Evolutionary conservation across 2,797 vertebrate genomes (phyloP).

Genomic region (Hephaestus fuliginosus): DNA sequence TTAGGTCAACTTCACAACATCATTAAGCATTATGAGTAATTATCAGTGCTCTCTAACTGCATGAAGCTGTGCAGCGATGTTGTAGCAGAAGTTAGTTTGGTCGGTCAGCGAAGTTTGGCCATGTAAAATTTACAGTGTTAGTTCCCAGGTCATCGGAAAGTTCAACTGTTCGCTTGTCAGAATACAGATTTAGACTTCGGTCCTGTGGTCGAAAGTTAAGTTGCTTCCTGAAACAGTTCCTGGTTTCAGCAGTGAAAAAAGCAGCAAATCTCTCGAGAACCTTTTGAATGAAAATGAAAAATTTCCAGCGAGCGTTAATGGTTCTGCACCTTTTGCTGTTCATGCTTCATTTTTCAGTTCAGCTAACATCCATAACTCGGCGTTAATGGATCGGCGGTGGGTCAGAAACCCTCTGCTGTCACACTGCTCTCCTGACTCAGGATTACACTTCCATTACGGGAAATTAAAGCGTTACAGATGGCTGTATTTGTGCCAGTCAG

Average conservation of each 20-base stretch:
- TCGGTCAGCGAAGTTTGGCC: too few relatives aligned
- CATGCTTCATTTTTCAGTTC: background rate
- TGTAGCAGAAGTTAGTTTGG: too few relatives aligned
- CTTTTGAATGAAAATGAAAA: background rate
- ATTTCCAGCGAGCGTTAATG: background rate
- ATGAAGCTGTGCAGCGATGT: too few relatives aligned
- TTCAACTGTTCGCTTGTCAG: too few relatives aligned
- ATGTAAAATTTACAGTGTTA: too few relatives aligned
- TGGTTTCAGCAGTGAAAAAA: background rate
- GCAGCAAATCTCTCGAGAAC: background rate
- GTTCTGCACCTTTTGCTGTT: background rate
- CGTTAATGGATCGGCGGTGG: background rate
- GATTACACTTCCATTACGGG: background rate
- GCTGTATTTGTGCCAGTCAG: slow-evolving; percentile 18
- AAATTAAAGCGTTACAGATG: slow-evolving; percentile 15
- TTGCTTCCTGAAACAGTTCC: too few relatives aligned
- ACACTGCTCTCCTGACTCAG: background rate
- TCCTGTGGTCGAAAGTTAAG: too few relatives aligned
- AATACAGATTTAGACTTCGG: too few relatives aligned
- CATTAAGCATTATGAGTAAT: too few relatives aligned
- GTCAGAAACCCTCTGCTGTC: background rate
- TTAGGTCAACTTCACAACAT: too few relatives aligned
- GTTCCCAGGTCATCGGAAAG: too few relatives aligned
- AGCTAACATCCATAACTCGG: background rate
- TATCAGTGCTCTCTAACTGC: too few relatives aligned